These are phyloP conservation scores for Zoanthus gigantus DNA, from an alignment of 92 coral and sea anemone species.

Conservation along the genomic window DNA sequence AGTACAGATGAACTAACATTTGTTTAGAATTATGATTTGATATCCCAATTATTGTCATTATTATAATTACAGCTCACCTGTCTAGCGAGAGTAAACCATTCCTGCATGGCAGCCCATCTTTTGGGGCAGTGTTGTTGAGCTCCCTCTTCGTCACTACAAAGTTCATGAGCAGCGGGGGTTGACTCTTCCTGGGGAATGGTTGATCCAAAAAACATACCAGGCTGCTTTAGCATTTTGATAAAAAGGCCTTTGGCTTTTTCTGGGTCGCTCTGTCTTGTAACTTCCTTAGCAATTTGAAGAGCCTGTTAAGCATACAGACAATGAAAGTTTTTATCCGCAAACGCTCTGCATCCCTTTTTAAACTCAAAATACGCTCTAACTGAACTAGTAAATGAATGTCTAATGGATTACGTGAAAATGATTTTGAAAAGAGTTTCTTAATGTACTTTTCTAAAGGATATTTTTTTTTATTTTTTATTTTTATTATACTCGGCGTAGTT, in stretches of 20 bases:
- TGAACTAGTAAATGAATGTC: no score
- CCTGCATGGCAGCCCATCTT: constrained; percentile 89
- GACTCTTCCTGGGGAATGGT: constrained; percentile 79
- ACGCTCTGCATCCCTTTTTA: no score
- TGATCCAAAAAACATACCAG: constrained; percentile 70
- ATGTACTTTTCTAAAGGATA: no score
- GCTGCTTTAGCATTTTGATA: constrained; percentile 64
- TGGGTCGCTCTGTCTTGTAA: constrained; percentile 59
- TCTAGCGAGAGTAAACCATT: constrained; percentile 75
- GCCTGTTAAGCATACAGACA: constrained; percentile 52
- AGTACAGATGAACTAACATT: no score
- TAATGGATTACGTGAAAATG: no score
- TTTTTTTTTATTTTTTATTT: no score
- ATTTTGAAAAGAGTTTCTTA: no score
- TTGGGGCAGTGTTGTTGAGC: constrained; percentile 81
- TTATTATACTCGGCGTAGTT: no score
- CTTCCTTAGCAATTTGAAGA: constrained; percentile 73
- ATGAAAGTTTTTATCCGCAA: no score
- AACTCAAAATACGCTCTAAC: no score
- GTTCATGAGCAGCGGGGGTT: constrained; percentile 55
- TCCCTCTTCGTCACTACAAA: constrained; percentile 63
- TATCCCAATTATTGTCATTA: background rate
- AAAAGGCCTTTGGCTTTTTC: constrained; percentile 71
- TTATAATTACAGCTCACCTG: constrained; percentile 41
- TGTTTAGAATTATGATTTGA: no score